phyloP scores from a whole-genome alignment of 2,113 vertebrate species.

The Macquaria australasica region DNA sequence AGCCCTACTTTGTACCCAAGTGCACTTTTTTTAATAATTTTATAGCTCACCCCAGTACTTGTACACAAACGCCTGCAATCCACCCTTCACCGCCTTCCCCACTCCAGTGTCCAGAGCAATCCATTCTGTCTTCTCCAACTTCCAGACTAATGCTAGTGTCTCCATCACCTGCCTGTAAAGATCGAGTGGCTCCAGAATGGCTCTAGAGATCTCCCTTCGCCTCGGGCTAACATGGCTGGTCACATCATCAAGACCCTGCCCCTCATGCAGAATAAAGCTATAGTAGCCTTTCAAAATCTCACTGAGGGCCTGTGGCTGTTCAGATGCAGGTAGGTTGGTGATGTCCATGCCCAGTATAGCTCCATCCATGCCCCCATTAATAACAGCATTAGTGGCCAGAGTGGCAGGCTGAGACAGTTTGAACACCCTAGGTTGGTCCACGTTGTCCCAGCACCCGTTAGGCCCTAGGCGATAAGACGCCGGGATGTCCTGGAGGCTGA shows the following conservation, averaged over 20 bases:
- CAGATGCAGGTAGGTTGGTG: constrained; percentile 53
- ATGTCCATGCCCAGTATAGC: constrained; percentile 80
- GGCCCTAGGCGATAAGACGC: constrained; percentile 74
- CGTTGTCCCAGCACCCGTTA: constrained; percentile 89
- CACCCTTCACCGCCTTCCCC: constrained; percentile 80
- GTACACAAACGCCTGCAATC: constrained; percentile 83
- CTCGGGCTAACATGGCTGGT: constrained; percentile 80
- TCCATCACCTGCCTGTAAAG: constrained; percentile 81
- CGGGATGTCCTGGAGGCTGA: constrained; percentile 61
- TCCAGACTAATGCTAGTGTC: constrained; percentile 81
- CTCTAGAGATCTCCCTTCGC: constrained; percentile 80
- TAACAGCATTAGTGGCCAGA: constrained; percentile 81
- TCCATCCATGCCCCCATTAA: constrained; percentile 92
- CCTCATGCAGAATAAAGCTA: constrained; percentile 69
- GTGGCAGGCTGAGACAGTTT: constrained; percentile 74
- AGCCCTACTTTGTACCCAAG: neutral
- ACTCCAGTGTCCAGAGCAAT: constrained; percentile 70
- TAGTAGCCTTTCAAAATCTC: constrained; percentile 84
- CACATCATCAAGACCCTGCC: constrained; percentile 37
- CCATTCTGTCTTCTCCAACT: constrained; percentile 79
- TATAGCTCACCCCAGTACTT: constrained; percentile 87
- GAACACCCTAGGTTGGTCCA: constrained; percentile 82
- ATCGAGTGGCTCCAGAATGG: constrained; percentile 48
- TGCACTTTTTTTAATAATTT: neutral
- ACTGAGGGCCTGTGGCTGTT: constrained; percentile 68